Conservation (phyloP, 2,113 vertebrate species). For the Sorex araneus region DNA sequence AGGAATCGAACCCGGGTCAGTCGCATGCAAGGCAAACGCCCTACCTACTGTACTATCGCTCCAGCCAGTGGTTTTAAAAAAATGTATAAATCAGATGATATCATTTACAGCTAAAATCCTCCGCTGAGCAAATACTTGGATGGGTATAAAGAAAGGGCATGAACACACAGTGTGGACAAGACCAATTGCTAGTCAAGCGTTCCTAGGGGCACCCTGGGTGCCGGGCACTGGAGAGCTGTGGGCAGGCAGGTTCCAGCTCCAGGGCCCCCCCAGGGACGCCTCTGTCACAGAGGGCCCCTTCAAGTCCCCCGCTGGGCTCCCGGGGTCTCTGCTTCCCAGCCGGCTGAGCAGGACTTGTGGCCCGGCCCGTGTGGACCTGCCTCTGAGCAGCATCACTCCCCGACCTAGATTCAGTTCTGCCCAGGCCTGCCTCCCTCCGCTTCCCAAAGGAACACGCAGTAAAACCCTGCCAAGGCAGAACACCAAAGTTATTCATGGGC, state of each 20-base stretch:
- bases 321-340: background rate
- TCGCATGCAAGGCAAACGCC: too few species aligned
- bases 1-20: too few species aligned
- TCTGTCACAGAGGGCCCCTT: background rate
- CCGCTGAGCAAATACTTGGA: slow-evolving; percentile 7
- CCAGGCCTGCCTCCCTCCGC: background rate
- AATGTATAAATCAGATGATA: slow-evolving; percentile 6
- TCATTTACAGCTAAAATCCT: slow-evolving; percentile 21
- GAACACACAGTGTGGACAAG: background rate
- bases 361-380: background rate
- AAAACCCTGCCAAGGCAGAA: background rate
- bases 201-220: background rate
- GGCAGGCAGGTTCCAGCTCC: background rate
- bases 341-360: background rate
- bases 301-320: background rate
- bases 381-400: background rate
- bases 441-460: background rate
- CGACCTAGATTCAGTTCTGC: background rate
- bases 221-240: background rate
- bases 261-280: background rate
- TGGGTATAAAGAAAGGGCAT: background rate
- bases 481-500: background rate
- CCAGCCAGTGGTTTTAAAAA: background rate
- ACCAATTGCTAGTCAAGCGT: background rate
- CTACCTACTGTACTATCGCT: too few species aligned